Percentiles rank a stretch among this genome's conserved stretches.
phyloP scores from a whole-genome alignment of 2,888 invertebrate genomes.

The Nomada ferruginata region DNA sequence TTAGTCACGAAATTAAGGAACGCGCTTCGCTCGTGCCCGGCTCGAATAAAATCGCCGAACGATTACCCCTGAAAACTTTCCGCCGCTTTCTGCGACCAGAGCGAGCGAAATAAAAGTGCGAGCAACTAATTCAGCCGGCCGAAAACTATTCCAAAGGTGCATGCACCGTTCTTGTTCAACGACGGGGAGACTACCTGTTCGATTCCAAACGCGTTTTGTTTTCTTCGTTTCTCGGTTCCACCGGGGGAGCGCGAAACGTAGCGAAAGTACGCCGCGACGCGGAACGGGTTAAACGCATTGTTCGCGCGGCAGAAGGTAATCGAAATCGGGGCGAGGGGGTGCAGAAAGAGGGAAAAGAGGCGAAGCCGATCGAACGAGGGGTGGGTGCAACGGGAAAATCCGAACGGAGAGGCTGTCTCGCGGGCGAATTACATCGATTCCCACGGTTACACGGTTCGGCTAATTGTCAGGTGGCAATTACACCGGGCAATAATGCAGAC shows the following conservation, averaged over 20 bases:
- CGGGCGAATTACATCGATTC: conserved; percentile 52
- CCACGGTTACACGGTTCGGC: conserved; percentile 34
- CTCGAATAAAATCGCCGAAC: neutral
- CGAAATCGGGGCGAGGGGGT: neutral
- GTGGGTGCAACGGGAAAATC: neutral
- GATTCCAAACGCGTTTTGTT: neutral
- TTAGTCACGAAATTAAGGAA: conserved; percentile 33
- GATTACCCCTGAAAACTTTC: neutral
- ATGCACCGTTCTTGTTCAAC: too few relatives aligned
- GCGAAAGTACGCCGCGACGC: neutral
- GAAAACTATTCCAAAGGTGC: too few relatives aligned
- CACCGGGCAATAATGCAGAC: conserved; percentile 55
- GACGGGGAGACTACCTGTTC: neutral
- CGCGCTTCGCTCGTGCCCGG: neutral
- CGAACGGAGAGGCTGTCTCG: neutral
- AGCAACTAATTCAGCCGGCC: too few relatives aligned
- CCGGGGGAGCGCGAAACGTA: neutral
- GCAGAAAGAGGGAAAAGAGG: too few relatives aligned
- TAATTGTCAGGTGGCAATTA: conserved; percentile 62
- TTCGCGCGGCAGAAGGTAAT: conserved; percentile 31
- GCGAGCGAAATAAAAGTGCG: neutral
- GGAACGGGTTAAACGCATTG: conserved; percentile 28
- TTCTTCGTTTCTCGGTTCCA: conserved; percentile 20
- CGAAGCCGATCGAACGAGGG: neutral
- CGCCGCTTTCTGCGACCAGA: neutral